phyloP scores from a whole-genome alignment of 2,113 vertebrate species.

The Xiphorhynchus elegans region DNA sequence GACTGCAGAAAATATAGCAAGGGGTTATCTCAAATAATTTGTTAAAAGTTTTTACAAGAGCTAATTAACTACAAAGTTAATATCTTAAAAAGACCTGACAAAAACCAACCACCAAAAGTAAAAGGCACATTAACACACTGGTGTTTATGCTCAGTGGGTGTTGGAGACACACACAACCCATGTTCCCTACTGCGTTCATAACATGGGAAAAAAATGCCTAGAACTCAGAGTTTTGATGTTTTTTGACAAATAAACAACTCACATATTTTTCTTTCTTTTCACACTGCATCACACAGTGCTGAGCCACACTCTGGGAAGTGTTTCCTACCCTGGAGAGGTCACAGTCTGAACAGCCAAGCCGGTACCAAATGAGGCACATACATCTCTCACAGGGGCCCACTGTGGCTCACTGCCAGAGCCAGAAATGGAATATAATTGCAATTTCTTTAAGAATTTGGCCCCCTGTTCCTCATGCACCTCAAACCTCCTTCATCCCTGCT shows the following conservation, averaged over 20 bases:
- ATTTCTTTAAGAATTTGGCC: not conserved
- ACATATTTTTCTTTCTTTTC: not conserved
- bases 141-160: not conserved
- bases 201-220: not conserved
- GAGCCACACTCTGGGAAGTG: not conserved
- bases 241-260: not conserved
- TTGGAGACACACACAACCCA: not conserved
- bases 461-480: not conserved
- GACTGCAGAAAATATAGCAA: not conserved
- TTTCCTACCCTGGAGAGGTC: not conserved
- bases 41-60: not conserved
- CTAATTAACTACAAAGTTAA: not conserved
- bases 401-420: not conserved
- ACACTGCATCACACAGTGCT: not conserved
- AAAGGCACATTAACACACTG: accelerated
- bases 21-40: not conserved
- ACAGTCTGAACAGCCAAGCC: not conserved
- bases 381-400: not conserved
- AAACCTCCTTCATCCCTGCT: not conserved
- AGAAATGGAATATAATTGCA: not conserved
- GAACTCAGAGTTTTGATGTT: not conserved
- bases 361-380: not conserved
- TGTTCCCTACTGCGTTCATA: not conserved
- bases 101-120: not conserved
- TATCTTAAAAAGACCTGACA: not conserved